phyloP scores from a whole-genome alignment of 53 echinoderm and acorn worm species.

The Astropecten irregularis region DNA sequence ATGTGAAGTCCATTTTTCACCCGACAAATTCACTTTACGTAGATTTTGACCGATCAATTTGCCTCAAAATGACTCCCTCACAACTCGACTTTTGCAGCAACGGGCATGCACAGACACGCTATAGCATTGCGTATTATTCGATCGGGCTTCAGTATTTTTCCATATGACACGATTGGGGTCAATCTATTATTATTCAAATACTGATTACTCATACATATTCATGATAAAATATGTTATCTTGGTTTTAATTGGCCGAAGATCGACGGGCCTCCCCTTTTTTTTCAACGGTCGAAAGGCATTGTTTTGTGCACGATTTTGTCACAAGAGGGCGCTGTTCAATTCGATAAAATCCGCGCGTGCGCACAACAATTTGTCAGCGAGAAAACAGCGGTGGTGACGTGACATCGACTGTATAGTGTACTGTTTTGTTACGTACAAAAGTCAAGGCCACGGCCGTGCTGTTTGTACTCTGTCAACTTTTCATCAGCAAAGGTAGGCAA shows the following conservation, averaged over 20 bases:
- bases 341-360: neutral
- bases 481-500: too few relatives aligned
- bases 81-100: neutral
- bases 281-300: neutral
- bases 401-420: too few relatives aligned
- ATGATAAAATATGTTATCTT: neutral
- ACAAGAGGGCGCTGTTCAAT: too few relatives aligned
- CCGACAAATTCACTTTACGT: too few relatives aligned
- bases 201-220: slow-evolving; percentile 1
- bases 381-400: neutral
- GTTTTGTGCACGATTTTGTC: neutral
- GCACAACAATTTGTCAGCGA: slow-evolving; percentile 1
- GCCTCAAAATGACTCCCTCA: neutral
- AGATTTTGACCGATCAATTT: neutral
- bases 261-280: neutral
- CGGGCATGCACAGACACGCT: neutral
- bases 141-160: neutral
- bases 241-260: slow-evolving; percentile 11
- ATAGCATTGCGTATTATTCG: too few relatives aligned
- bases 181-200: neutral
- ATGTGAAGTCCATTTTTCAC: too few relatives aligned
- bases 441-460: too few relatives aligned
- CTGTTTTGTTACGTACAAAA: too few relatives aligned
- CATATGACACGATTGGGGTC: neutral
- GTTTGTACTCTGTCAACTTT: too few relatives aligned